These are phyloP conservation scores for Scophthalmus maximus DNA, from an alignment of 2,113 vertebrate species.

Conservation along the genomic window DNA sequence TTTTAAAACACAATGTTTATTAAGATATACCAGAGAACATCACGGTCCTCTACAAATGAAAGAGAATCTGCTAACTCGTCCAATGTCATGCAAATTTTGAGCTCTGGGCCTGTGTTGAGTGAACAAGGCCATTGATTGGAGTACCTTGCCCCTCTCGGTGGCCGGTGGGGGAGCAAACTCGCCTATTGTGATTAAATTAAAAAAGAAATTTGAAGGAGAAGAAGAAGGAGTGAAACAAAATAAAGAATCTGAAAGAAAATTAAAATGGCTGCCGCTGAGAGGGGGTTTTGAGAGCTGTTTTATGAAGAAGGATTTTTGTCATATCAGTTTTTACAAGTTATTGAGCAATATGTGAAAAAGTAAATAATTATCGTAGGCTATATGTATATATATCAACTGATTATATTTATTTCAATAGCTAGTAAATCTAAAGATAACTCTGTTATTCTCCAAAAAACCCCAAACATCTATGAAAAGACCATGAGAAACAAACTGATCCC, in stretches of 20 bases:
- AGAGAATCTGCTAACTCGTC: constrained; percentile 38
- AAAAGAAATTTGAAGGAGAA: constrained; percentile 7
- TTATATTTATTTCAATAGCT: no score
- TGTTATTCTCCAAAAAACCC: no score
- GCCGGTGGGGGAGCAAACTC: constrained; percentile 77
- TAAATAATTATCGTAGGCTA: not conserved
- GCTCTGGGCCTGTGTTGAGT: constrained; percentile 57
- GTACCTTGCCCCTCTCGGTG: constrained; percentile 68
- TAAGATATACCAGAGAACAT: no score
- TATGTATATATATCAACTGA: no score
- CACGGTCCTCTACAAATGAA: no score
- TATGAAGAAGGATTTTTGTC: not conserved
- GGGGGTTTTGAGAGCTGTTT: not conserved
- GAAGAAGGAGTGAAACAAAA: constrained; percentile 24
- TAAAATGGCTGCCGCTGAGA: constrained; percentile 24
- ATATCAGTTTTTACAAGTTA: not conserved
- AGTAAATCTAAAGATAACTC: no score
- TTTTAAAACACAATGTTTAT: no score
- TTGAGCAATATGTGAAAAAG: not conserved
- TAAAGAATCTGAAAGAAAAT: constrained; percentile 6
- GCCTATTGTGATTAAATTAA: constrained; percentile 78
- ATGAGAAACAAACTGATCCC: no score
- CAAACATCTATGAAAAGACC: no score
- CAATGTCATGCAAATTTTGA: constrained; percentile 79
- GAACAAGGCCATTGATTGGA: constrained; percentile 81